Percentiles rank a stretch among this genome's conserved stretches.
phyloP scores from a whole-genome alignment of 1,140 invertebrate species.

The Bathynomus jamesi region DNA sequence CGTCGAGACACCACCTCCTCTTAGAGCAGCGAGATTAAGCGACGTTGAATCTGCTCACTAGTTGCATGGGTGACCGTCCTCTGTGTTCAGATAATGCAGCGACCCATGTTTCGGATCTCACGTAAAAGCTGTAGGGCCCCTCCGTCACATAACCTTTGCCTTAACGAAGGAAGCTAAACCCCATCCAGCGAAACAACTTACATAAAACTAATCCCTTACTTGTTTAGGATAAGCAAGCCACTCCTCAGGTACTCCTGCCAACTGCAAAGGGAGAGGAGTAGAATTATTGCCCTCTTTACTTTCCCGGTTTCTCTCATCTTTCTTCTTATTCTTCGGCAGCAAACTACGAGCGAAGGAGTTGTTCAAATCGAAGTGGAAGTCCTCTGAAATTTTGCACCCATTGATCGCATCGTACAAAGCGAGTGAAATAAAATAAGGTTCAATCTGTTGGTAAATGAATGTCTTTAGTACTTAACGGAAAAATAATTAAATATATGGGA shows the following conservation, averaged over 20 bases:
- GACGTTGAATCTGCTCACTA: too few species aligned
- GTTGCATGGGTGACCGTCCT: too few species aligned
- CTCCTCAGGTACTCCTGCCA: constrained; percentile 53
- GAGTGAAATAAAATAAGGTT: constrained; percentile 81
- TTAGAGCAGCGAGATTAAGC: too few species aligned
- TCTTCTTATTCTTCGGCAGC: constrained; percentile 44
- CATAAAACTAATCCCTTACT: constrained; percentile 40
- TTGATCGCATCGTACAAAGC: constrained; percentile 77
- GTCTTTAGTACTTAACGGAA: too few species aligned
- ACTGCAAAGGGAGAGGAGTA: constrained; percentile 43
- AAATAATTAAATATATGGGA: too few species aligned
- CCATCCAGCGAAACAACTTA: not conserved
- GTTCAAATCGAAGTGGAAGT: constrained; percentile 87
- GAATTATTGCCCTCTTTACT: constrained; percentile 47
- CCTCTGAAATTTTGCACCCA: constrained; percentile 80
- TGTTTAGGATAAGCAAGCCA: constrained; percentile 57
- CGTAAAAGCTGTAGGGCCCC: too few species aligned
- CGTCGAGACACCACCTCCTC: too few species aligned
- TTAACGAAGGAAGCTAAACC: not conserved
- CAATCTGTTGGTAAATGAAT: constrained; percentile 51
- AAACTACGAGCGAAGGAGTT: constrained; percentile 54
- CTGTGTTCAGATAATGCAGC: too few species aligned
- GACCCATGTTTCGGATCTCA: too few species aligned
- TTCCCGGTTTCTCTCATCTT: constrained; percentile 49
- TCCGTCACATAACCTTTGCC: not conserved